Percentiles rank a stretch among this genome's conserved stretches.
These are phyloP conservation scores for Folsomia manolachei DNA, from an alignment of 2,888 invertebrate genomes.

Conservation along the genomic window DNA sequence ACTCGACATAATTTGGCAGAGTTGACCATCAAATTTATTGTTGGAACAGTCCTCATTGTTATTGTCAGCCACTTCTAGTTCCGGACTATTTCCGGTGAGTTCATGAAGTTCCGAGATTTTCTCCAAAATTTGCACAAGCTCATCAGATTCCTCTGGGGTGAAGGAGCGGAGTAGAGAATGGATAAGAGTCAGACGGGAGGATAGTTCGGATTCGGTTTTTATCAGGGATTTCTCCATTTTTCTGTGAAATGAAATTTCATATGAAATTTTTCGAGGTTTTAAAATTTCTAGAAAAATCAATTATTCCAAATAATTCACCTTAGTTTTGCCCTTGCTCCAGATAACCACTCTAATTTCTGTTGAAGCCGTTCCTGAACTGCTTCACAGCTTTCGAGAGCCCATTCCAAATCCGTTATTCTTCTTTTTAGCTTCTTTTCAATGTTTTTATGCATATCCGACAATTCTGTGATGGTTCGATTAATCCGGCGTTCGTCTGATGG, in stretches of 20 bases:
- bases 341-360: conserved; percentile 26
- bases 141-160: conserved; percentile 22
- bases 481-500: conserved; percentile 26
- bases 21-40: conserved; percentile 17
- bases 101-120: conserved; percentile 29
- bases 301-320: conserved; percentile 19
- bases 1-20: conserved; percentile 24
- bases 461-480: conserved; percentile 24
- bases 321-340: conserved; percentile 28
- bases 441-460: conserved; percentile 8
- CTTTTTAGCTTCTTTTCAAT: conserved; percentile 23
- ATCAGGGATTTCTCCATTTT: conserved; percentile 18
- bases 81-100: conserved; percentile 14
- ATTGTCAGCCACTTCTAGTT: conserved; percentile 11
- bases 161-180: not conserved
- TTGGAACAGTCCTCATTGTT: conserved; percentile 16
- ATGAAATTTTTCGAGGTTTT: not conserved
- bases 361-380: conserved; percentile 27
- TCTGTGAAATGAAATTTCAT: conserved; percentile 12
- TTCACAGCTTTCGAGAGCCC: conserved; percentile 15
- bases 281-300: too few relatives aligned
- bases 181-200: conserved; percentile 3
- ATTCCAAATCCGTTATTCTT: conserved; percentile 24
- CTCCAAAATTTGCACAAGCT: conserved; percentile 5
- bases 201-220: conserved; percentile 7